phyloP scores from a whole-genome alignment of 2,888 invertebrate genomes.

The Amphipoea oculea region DNA sequence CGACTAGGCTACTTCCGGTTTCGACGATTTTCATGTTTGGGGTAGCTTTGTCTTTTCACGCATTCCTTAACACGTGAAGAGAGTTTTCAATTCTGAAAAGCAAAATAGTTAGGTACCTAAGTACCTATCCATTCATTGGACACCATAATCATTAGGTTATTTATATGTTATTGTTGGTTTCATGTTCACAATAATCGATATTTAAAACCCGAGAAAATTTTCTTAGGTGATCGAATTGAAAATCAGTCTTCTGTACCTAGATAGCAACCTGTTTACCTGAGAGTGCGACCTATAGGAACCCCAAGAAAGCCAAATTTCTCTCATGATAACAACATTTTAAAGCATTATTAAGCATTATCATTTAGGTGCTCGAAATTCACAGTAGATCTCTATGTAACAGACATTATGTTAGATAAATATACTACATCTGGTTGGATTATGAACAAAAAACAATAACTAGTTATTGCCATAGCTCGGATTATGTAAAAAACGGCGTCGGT shows the following conservation, averaged over 20 bases:
- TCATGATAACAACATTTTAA: not conserved
- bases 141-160: not conserved
- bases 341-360: not conserved
- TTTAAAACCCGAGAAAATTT: not conserved
- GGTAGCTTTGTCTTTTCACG: not conserved
- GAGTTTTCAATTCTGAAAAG: not conserved
- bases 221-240: no score
- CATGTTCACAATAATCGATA: no score
- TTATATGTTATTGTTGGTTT: not conserved
- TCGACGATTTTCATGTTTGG: slow-evolving; percentile 17
- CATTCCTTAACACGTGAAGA: not conserved
- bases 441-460: slow-evolving; percentile 37
- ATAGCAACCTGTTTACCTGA: not conserved
- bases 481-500: slow-evolving; percentile 38
- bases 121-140: no score
- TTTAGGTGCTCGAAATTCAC: not conserved
- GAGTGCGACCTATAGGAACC: not conserved
- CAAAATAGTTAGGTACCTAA: not conserved
- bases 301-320: not conserved
- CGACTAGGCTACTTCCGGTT: not conserved
- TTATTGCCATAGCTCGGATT: slow-evolving; percentile 22
- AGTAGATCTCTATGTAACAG: not conserved
- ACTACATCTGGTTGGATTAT: not conserved
- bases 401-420: not conserved
- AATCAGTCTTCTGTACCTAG: not conserved